Evolutionary conservation across 23 tunicate species (phyloP).

Genomic region (Trididemnum nubilum): DNA sequence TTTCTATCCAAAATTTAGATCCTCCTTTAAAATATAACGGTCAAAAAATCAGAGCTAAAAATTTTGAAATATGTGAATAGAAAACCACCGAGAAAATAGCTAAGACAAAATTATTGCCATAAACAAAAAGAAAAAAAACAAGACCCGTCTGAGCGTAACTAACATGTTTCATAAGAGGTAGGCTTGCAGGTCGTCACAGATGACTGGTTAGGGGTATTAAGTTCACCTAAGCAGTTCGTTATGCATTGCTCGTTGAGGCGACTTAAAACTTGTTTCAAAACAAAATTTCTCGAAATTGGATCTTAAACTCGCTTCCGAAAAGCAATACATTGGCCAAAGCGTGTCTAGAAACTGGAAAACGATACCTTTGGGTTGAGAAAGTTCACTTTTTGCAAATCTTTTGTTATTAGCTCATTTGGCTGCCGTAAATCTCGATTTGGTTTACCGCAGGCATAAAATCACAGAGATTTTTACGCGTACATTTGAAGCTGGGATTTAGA

Average conservation of each 20-base stretch:
- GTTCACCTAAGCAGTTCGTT: neutral
- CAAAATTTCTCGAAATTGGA: neutral
- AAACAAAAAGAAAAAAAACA: too few species aligned
- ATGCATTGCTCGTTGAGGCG: neutral
- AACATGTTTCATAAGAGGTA: neutral
- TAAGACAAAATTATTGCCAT: too few species aligned
- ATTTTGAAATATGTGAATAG: too few species aligned
- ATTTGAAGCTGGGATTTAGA: too few species aligned
- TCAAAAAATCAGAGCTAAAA: too few species aligned
- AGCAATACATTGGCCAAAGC: neutral
- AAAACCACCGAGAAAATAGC: too few species aligned
- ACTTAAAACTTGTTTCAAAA: neutral
- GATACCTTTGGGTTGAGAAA: conserved; percentile 3
- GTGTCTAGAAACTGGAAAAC: conserved; percentile 21
- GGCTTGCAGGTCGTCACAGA: conserved; percentile 17
- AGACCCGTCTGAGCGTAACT: conserved; percentile 18
- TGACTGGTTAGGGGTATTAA: conserved; percentile 12
- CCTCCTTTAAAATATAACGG: too few species aligned
- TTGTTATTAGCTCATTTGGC: neutral
- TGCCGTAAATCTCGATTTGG: too few species aligned
- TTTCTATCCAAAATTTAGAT: too few species aligned
- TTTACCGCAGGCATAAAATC: too few species aligned
- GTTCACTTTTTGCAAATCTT: conserved; percentile 8
- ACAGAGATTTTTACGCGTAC: too few species aligned
- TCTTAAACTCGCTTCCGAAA: neutral